A percentile compares a stretch with the other conserved stretches of the same genome.
Evolutionary conservation across 2,797 vertebrate species (phyloP).

Genomic region (Cichlasoma orientale): DNA sequence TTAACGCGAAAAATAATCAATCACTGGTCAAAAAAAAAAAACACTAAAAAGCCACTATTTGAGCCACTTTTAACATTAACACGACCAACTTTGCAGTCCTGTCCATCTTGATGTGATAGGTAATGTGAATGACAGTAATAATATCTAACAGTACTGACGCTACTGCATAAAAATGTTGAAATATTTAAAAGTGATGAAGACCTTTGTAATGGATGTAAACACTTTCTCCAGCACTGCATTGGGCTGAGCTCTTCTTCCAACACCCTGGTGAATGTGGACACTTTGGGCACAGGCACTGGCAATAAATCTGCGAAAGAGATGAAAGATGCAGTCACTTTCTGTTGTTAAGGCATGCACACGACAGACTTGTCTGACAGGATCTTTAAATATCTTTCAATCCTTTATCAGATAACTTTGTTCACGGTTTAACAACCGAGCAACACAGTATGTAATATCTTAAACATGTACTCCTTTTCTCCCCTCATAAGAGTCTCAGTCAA

Average conservation of each 20-base stretch:
- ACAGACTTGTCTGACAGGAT: background rate
- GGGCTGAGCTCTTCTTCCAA: conserved; percentile 83
- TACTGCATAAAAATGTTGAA: background rate
- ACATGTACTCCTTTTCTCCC: background rate
- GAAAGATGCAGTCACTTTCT: background rate
- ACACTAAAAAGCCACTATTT: too few species aligned
- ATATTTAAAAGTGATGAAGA: conserved; percentile 9
- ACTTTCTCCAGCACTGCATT: conserved; percentile 92
- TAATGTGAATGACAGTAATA: background rate
- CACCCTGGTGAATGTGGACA: conserved; percentile 86
- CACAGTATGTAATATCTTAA: background rate
- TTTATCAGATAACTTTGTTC: background rate
- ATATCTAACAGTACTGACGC: background rate
- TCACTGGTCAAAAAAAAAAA: too few species aligned
- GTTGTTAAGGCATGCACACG: background rate
- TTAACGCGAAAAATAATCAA: too few species aligned
- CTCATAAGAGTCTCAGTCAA: background rate
- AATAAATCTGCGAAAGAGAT: conserved; percentile 84
- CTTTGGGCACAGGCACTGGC: conserved; percentile 87
- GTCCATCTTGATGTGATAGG: background rate
- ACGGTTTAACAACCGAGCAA: accelerated
- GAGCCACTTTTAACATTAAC: background rate
- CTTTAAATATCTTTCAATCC: background rate
- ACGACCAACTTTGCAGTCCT: background rate
- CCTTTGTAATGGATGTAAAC: conserved; percentile 84